These are phyloP conservation scores for Erythrocebus patas DNA, from an alignment of 2,113 vertebrate genomes.

Conservation along the genomic window DNA sequence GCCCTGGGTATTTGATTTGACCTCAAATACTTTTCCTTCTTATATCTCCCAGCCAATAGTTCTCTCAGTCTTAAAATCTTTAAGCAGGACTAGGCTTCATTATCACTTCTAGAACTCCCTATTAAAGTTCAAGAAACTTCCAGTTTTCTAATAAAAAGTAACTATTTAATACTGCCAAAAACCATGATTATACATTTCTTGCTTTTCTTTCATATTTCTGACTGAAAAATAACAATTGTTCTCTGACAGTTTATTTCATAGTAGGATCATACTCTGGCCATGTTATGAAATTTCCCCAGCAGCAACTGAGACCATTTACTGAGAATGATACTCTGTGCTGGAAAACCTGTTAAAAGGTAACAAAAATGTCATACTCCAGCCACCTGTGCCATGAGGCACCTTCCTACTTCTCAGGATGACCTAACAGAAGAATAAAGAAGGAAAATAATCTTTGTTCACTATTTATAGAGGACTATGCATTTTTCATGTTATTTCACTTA, in stretches of 20 bases:
- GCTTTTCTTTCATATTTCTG: constrained; percentile 27
- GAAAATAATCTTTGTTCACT: not conserved
- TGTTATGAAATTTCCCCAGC: constrained; percentile 26
- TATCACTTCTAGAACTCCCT: constrained; percentile 16
- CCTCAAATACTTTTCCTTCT: not conserved
- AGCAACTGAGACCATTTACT: constrained; percentile 16
- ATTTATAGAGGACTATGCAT: not conserved
- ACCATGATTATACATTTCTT: not conserved
- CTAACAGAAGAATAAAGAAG: not conserved
- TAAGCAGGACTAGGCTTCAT: constrained; percentile 15
- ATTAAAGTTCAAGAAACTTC: not conserved
- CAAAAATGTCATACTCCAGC: not conserved
- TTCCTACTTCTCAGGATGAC: not conserved
- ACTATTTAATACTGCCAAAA: constrained; percentile 42
- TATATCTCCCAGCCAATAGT: not conserved
- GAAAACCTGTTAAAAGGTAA: constrained; percentile 12
- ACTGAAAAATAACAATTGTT: constrained; percentile 38
- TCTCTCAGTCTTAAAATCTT: constrained; percentile 28
- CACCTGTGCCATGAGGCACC: not conserved
- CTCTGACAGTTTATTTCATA: constrained; percentile 34
- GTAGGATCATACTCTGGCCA: not conserved
- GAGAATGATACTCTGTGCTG: not conserved
- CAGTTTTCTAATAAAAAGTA: constrained; percentile 36
- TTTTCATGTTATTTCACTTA: not conserved
- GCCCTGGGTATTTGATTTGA: constrained; percentile 45